phyloP scores from a whole-genome alignment of 2,888 invertebrate species.

The Euphydryas editha region DNA sequence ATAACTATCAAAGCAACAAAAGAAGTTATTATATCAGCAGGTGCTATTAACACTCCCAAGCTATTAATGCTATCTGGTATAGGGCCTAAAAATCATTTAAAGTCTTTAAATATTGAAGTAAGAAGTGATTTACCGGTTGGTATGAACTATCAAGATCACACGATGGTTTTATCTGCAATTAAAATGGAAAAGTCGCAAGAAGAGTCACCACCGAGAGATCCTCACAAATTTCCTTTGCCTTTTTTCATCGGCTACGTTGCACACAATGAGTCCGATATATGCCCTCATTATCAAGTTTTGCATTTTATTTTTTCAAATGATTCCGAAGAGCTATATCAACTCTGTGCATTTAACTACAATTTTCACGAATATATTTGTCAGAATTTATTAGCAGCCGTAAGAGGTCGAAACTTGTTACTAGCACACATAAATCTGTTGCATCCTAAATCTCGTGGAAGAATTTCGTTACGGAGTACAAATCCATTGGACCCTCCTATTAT shows the following conservation, averaged over 20 bases:
- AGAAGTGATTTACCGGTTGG: constrained; percentile 56
- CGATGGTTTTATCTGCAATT: constrained; percentile 32
- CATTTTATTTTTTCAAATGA: constrained; percentile 45
- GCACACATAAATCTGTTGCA: constrained; percentile 39
- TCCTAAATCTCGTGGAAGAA: constrained; percentile 66
- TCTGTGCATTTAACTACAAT: constrained; percentile 70
- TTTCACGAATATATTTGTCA: constrained; percentile 59
- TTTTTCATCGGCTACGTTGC: constrained; percentile 44
- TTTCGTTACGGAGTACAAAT: constrained; percentile 51
- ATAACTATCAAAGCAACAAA: constrained; percentile 47
- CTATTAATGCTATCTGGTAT: constrained; percentile 59
- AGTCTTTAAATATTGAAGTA: constrained; percentile 48
- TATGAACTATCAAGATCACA: constrained; percentile 53
- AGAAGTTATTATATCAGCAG: constrained; percentile 57
- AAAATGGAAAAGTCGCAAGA: constrained; percentile 34
- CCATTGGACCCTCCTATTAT: constrained; percentile 53
- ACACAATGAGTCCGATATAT: constrained; percentile 41
- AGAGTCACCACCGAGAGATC: constrained; percentile 25
- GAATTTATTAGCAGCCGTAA: constrained; percentile 46
- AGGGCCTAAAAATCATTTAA: constrained; percentile 53
- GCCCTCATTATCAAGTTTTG: constrained; percentile 49
- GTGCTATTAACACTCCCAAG: constrained; percentile 54
- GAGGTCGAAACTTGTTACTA: constrained; percentile 45
- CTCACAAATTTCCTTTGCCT: constrained; percentile 41
- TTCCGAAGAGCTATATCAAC: constrained; percentile 18